These are phyloP conservation scores for Spinibarbus caldwelli DNA, from an alignment of 2,797 vertebrate genomes.

Conservation along the genomic window DNA sequence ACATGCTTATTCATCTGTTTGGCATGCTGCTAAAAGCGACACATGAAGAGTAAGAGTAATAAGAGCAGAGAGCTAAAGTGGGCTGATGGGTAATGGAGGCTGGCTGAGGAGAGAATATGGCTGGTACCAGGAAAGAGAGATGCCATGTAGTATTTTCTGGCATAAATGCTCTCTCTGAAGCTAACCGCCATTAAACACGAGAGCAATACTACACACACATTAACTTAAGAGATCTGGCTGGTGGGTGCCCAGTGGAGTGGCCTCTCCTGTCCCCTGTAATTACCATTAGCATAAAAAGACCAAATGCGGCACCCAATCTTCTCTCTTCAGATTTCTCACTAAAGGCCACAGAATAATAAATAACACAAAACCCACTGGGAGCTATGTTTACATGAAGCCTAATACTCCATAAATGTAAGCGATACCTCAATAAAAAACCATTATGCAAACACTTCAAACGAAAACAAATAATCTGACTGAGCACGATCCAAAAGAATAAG, in stretches of 20 bases:
- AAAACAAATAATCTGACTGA: background rate
- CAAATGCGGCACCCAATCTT: conserved; percentile 3
- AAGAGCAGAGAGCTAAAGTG: conserved; percentile 16
- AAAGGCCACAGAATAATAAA: conserved; percentile 16
- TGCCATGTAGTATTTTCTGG: conserved; percentile 27
- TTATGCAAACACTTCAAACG: background rate
- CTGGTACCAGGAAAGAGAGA: conserved; percentile 9
- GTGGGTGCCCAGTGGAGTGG: conserved; percentile 23
- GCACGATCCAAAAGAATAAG: background rate
- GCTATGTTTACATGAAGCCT: background rate
- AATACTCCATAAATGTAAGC: background rate
- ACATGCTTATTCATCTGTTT: conserved; percentile 44
- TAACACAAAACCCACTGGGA: background rate
- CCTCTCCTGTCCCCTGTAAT: conserved; percentile 37
- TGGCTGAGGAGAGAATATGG: conserved; percentile 17
- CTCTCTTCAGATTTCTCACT: conserved; percentile 12
- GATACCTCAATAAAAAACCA: background rate
- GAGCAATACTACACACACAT: conserved; percentile 33
- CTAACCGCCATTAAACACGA: conserved; percentile 26
- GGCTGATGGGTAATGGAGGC: conserved; percentile 39
- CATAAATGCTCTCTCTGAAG: background rate
- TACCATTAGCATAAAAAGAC: conserved; percentile 43
- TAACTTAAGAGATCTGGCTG: conserved; percentile 25
- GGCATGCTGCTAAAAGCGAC: conserved; percentile 23
- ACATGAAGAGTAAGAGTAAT: conserved; percentile 23